Conservation (phyloP, 2,797 vertebrate genomes). For the Leptatherina wallacei region DNA sequence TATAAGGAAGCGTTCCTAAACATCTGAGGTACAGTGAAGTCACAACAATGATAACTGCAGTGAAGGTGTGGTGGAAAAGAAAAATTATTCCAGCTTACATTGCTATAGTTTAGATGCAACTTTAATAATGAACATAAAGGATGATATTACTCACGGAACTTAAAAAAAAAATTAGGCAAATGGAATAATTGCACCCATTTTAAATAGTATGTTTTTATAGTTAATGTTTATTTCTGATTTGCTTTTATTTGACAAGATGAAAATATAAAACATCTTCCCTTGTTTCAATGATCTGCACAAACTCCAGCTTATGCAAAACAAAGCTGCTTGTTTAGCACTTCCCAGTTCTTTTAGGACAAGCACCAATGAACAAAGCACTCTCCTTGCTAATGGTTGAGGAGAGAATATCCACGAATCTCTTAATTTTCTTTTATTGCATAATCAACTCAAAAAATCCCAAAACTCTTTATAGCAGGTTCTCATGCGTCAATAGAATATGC, state of each 20-base stretch:
- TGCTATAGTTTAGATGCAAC: not conserved
- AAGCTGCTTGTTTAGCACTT: too few species aligned
- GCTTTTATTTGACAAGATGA: slow-evolving; percentile 37
- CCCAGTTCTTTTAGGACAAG: too few species aligned
- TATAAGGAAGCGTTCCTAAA: slow-evolving; percentile 63
- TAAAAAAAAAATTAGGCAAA: slow-evolving; percentile 2
- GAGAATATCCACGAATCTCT: too few species aligned
- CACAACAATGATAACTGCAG: slow-evolving; percentile 39
- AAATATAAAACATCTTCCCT: slow-evolving; percentile 23
- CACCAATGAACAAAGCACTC: too few species aligned
- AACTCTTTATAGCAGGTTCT: too few species aligned
- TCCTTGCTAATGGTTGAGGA: too few species aligned
- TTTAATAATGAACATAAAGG: not conserved
- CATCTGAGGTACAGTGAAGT: slow-evolving; percentile 65
- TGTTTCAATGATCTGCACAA: not conserved
- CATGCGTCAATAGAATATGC: too few species aligned
- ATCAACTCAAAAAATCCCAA: too few species aligned
- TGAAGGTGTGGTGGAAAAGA: slow-evolving; percentile 7
- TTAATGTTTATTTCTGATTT: not conserved
- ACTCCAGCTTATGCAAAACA: too few species aligned
- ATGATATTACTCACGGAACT: slow-evolving; percentile 5
- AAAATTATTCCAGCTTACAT: not conserved
- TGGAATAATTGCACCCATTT: slow-evolving; percentile 3
- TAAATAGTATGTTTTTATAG: slow-evolving; percentile 2
- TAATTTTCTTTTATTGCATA: too few species aligned